Conservation (phyloP, 1,140 invertebrate genomes). For the Zaprionus africanus region DNA sequence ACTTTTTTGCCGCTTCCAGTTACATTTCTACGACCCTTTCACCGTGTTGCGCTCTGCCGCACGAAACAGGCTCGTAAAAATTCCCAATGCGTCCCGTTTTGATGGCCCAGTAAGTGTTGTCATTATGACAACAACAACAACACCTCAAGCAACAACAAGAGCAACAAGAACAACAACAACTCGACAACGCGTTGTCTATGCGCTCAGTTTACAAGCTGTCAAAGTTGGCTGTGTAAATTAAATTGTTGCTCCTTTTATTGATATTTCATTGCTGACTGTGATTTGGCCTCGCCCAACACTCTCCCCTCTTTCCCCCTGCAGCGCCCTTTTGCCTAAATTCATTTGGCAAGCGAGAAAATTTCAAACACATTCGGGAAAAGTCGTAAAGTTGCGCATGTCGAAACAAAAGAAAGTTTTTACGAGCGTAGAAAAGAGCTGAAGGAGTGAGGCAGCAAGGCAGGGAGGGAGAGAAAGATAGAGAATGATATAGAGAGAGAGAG, state of each 20-base stretch:
- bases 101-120: constrained; percentile 67
- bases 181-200: not conserved
- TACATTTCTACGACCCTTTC: constrained; percentile 53
- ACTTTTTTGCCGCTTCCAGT: not conserved
- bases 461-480: not conserved
- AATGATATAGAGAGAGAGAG: not conserved
- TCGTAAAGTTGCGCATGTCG: constrained; percentile 75
- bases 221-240: constrained; percentile 79
- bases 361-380: constrained; percentile 63
- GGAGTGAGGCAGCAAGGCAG: not conserved
- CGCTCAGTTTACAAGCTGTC: constrained; percentile 61
- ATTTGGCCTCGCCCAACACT: constrained; percentile 38
- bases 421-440: constrained; percentile 36
- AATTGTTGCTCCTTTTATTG: constrained; percentile 81
- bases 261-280: constrained; percentile 73
- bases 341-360: constrained; percentile 22
- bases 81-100: constrained; percentile 59
- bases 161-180: not conserved
- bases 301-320: not conserved
- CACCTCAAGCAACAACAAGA: not conserved
- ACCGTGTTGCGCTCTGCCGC: constrained; percentile 28
- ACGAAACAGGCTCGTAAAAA: constrained; percentile 69
- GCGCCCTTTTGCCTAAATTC: constrained; percentile 15
- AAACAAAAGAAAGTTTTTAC: constrained; percentile 82
- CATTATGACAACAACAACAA: constrained; percentile 53